Conservation (phyloP, 2,113 vertebrate genomes). For the Lucifuga dentata region DNA sequence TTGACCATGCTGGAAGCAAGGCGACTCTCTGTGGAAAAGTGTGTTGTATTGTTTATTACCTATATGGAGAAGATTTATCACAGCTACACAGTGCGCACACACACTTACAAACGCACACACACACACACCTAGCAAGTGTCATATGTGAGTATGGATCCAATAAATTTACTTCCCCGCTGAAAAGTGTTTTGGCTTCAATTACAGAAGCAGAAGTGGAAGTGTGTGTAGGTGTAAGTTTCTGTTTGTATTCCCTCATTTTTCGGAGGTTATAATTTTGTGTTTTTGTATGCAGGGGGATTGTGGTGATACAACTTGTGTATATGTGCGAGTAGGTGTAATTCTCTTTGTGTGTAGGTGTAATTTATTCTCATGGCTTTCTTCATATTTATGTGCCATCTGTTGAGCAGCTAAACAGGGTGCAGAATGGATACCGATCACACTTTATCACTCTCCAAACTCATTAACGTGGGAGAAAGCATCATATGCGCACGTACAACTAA, state of each 20-base stretch:
- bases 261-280: conserved; percentile 25
- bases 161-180: conserved; percentile 49
- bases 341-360: conserved; percentile 56
- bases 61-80: conserved; percentile 59
- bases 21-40: conserved; percentile 44
- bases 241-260: conserved; percentile 18
- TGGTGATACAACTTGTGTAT: conserved; percentile 10
- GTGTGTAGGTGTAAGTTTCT: conserved; percentile 15
- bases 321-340: conserved; percentile 39
- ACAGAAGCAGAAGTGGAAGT: conserved; percentile 10
- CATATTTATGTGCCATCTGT: conserved; percentile 68
- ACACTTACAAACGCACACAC: not conserved
- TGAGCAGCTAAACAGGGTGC: conserved; percentile 47
- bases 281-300: conserved; percentile 1
- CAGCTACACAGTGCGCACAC: not conserved
- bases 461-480: not conserved
- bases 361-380: conserved; percentile 56
- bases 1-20: conserved; percentile 35
- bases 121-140: conserved; percentile 28
- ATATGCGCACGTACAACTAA: conserved; percentile 9
- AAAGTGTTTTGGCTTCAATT: conserved; percentile 59
- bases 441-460: conserved; percentile 30
- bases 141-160: conserved; percentile 29
- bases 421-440: conserved; percentile 8
- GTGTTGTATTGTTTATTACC: conserved; percentile 62